A percentile compares a stretch with the other conserved stretches of the same genome.
Evolutionary conservation across 1,140 invertebrate genomes (phyloP).

Genomic region (Ceratina calcarata): DNA sequence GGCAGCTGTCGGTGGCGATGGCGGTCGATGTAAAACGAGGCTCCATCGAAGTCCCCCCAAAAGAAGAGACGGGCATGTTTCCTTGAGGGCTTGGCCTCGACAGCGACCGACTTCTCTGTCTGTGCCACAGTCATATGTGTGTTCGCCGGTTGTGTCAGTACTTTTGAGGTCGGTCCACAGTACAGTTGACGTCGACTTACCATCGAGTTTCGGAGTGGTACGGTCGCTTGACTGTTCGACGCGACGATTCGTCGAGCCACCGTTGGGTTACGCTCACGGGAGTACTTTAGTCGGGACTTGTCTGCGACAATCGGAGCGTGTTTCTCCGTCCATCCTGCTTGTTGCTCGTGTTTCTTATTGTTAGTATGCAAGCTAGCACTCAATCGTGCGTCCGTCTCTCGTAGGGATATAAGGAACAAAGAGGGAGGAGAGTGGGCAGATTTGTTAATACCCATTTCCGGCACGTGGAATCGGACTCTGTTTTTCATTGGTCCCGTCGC

Average conservation of each 20-base stretch:
- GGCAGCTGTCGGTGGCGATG: constrained; percentile 45
- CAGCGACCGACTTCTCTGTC: constrained; percentile 45
- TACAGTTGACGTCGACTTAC: constrained; percentile 19
- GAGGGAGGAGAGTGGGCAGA: constrained; percentile 6
- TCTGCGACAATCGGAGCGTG: background rate
- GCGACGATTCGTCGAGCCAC: constrained; percentile 49
- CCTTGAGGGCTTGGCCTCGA: constrained; percentile 56
- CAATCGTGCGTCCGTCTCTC: constrained; percentile 7
- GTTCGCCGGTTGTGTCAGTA: constrained; percentile 37
- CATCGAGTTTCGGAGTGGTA: constrained; percentile 22
- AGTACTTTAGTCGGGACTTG: constrained; percentile 11
- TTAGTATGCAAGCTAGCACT: background rate
- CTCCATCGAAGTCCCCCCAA: constrained; percentile 39
- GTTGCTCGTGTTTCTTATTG: background rate
- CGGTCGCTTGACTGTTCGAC: constrained; percentile 10
- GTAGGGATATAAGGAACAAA: constrained; percentile 3
- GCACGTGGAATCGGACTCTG: constrained; percentile 49
- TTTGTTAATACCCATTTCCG: constrained; percentile 57
- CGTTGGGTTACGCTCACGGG: constrained; percentile 48
- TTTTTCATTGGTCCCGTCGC: constrained; percentile 30
- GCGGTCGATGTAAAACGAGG: constrained; percentile 21
- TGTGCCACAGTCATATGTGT: constrained; percentile 38
- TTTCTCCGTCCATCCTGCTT: constrained; percentile 1
- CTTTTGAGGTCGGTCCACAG: constrained; percentile 42
- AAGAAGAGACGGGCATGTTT: constrained; percentile 4